A percentile compares a stretch with the other conserved stretches of the same genome.
These are phyloP conservation scores for Bilobella aurantiaca DNA, from an alignment of 1,140 invertebrate species.

Conservation along the genomic window DNA sequence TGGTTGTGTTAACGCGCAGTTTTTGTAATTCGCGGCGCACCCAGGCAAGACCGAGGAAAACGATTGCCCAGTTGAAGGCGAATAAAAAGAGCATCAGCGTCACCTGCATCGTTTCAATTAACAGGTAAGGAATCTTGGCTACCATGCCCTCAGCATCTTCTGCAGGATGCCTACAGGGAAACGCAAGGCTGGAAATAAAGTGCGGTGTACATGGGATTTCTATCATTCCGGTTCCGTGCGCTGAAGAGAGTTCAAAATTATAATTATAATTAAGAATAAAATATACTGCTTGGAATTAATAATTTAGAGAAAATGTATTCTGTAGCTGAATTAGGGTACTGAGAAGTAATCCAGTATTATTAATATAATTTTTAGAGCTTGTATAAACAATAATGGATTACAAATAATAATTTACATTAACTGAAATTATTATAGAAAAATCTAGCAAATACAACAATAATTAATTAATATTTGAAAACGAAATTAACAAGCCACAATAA, in stretches of 20 bases:
- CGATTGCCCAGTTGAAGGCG: neutral
- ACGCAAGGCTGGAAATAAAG: neutral
- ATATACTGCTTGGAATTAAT: no score
- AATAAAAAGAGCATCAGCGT: neutral
- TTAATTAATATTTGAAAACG: no score
- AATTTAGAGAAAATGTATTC: no score
- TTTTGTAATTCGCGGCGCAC: neutral
- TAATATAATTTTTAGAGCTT: no score
- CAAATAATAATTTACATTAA: no score
- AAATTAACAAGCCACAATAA: no score
- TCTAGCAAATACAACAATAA: no score
- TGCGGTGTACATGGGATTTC: conserved; percentile 11
- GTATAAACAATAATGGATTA: no score
- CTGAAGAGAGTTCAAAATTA: neutral
- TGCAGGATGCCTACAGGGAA: neutral
- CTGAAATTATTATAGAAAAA: no score
- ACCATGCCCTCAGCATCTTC: neutral
- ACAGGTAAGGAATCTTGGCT: neutral
- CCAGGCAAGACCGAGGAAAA: conserved; percentile 3
- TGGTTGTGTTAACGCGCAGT: neutral
- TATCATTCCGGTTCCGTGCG: neutral
- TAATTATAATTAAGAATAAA: neutral
- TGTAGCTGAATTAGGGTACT: no score
- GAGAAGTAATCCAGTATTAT: no score
- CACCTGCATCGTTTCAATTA: neutral